Conservation (phyloP, 2,113 vertebrate species). For the Gobius niger region DNA sequence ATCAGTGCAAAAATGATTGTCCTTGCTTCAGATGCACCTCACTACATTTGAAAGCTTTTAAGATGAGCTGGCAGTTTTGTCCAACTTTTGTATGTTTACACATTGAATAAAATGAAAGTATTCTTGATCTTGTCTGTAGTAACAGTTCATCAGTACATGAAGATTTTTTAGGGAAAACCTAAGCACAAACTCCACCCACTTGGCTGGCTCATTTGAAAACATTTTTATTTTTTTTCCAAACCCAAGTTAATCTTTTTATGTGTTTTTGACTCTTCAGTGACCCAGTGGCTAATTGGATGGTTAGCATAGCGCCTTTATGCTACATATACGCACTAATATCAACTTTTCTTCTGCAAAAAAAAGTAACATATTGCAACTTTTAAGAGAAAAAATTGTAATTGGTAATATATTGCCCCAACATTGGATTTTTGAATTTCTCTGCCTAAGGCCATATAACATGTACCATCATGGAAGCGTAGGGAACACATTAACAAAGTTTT, state of each 20-base stretch:
- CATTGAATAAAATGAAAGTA: slow-evolving; percentile 50
- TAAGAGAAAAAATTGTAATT: no score
- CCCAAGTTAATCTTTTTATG: no score
- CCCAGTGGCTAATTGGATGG: no score
- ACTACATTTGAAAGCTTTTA: slow-evolving; percentile 19
- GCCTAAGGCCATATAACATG: not conserved
- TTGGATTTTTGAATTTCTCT: not conserved
- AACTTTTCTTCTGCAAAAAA: no score
- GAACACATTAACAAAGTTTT: not conserved
- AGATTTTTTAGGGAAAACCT: not conserved
- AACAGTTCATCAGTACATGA: not conserved
- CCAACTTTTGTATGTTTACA: slow-evolving; percentile 34
- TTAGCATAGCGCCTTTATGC: no score
- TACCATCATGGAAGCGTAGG: not conserved
- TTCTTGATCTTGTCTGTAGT: slow-evolving; percentile 20
- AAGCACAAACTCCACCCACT: no score
- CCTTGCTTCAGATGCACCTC: not conserved
- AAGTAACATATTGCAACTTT: no score
- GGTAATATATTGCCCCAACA: not conserved
- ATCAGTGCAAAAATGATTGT: not conserved
- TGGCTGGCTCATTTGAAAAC: no score
- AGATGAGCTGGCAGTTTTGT: slow-evolving; percentile 17
- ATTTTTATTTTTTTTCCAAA: no score
- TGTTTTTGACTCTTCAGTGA: no score
- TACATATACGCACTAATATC: no score